Percentiles rank a stretch among this genome's conserved stretches.
Evolutionary conservation across 1,140 invertebrate species (phyloP).

Genomic region (Drosophila setifemur): DNA sequence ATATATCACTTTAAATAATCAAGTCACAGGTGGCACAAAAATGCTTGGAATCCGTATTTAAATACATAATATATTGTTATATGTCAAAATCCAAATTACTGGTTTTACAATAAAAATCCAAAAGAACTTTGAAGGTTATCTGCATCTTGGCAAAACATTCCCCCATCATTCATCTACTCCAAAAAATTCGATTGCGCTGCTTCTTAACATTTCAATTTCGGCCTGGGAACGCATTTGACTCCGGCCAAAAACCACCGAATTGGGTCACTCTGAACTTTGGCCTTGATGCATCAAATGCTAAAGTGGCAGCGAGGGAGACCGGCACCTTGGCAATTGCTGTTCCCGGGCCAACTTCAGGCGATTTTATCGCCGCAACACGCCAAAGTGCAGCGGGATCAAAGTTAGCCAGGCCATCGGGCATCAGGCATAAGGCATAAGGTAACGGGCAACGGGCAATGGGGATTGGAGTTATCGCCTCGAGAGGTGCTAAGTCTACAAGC

Average conservation of each 20-base stretch:
- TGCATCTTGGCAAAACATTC: slow-evolving; percentile 17
- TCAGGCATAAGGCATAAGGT: slow-evolving; percentile 5
- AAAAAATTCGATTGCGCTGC: neutral
- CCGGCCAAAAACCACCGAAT: slow-evolving; percentile 58
- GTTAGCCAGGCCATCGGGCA: slow-evolving; percentile 51
- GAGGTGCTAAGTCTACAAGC: slow-evolving; percentile 76
- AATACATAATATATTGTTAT: too few species aligned
- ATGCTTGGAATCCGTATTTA: too few species aligned
- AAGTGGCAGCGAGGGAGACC: slow-evolving; percentile 23
- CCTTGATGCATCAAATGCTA: slow-evolving; percentile 56
- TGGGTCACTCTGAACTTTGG: slow-evolving; percentile 77
- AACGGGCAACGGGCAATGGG: slow-evolving; percentile 9
- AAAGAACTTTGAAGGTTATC: too few species aligned
- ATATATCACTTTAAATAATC: too few species aligned
- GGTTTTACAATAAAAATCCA: too few species aligned
- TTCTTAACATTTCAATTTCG: slow-evolving; percentile 58
- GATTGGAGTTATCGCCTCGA: slow-evolving; percentile 40
- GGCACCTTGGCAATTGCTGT: slow-evolving; percentile 25
- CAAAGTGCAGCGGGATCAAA: slow-evolving; percentile 72
- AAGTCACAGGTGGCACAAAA: too few species aligned
- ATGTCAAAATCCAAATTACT: too few species aligned
- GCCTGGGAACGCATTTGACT: slow-evolving; percentile 58
- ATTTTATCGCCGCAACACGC: slow-evolving; percentile 75
- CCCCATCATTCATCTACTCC: slow-evolving; percentile 16
- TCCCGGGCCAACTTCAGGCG: slow-evolving; percentile 5